Evolutionary conservation across 2,888 invertebrate species (phyloP), one percentile per base, ranked within the genome.

Genomic region (Philaethria dido): DNA sequence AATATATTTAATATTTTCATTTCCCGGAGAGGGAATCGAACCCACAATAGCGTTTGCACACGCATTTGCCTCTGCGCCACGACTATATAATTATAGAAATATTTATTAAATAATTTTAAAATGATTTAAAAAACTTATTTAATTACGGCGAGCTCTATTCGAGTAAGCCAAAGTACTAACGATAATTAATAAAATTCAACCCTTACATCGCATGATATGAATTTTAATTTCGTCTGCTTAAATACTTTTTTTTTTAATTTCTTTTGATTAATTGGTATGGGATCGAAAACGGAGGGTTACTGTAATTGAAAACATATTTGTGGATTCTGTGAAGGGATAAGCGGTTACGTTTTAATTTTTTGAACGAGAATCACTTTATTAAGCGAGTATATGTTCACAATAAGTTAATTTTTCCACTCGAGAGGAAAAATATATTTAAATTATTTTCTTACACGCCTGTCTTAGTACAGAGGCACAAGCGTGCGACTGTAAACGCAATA

Each of bases 101-200:
- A 6, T 47, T 47, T 20, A 20, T 47, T 47, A 13, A 8, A 33
- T 33, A 33, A 33, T 39, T 39, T 39, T n/a, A n/a, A 50, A 50
- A 50, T 14, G n/a, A 48, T 14, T 22, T 22, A 1, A 48, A 48
- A 22, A 48, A 22, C 14, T 20, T 48, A n/a, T 42, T 44, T 52
- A 45, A 47, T 47, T 64, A 47, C 36, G 47, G 62, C 25, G 22
- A 50, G 16, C 60, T 62, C 45, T 55, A 60, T 65, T 47, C 39
- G 3, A 66, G 45, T 36, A 36, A 61, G n/a, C n/a, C n/a, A n/a
- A 50, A 44, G 60, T 44, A 39, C 18, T 47, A 44, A 61, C 60
- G 33, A 61, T 62, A 45, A 62, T 61, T 66, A 61, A 62, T 66
- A 62, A 66, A 66, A 66, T 45, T 47, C 59, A 62, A 66, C 61